Evolutionary conservation across 2,113 vertebrate genomes (phyloP), one percentile per base, ranked within the genome.

Genomic region (Trematocara stigmaticum): DNA sequence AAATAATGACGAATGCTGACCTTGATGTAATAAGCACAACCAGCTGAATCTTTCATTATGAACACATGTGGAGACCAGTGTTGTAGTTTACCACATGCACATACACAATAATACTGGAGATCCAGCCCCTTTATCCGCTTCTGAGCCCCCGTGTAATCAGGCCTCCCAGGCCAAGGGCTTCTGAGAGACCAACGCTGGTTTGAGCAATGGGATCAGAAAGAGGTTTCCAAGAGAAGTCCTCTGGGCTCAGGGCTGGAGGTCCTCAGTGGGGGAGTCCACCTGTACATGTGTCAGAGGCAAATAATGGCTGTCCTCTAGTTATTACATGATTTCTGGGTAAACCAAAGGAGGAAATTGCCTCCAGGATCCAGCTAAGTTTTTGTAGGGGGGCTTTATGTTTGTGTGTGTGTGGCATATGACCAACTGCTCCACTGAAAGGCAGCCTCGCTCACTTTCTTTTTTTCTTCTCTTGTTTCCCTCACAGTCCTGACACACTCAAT

Each of bases 131-230:
- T 74, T 15, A 89, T 88, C 86, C 79, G 11, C 53, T 66, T 79
- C 82, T 88, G 87, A 87, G 81, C 79, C 82, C 9, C 78, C 74
- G 79, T 86, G 86, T 87, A 89, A 92, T 92, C 85, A 83, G 84
- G 76, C 88, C 94, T 90, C 91, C 84, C 84, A 84, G 80, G 57
- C 57, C 64, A 82, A 84, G 79, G 78, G 47, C 83, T 89, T 83
- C 55, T 90, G 47, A 57, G 84, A 52, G 87, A 91, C 91, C 91
- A 89, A 85, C 45, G n/a, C 79, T 83, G 81, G 51, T 81, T 38
- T 52, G 49, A 80, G 15, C 61, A 81, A 7, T 5, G 4, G 59
- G 78, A 82, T 85, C 81, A 79, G 71, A 88, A n/a, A 66, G 42
- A 85, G 34, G 84, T 64, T 88, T 89, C 81, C 89, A 92, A 74